phyloP scores from a whole-genome alignment of 2,797 vertebrate species.

The Danio aesculapii region DNA sequence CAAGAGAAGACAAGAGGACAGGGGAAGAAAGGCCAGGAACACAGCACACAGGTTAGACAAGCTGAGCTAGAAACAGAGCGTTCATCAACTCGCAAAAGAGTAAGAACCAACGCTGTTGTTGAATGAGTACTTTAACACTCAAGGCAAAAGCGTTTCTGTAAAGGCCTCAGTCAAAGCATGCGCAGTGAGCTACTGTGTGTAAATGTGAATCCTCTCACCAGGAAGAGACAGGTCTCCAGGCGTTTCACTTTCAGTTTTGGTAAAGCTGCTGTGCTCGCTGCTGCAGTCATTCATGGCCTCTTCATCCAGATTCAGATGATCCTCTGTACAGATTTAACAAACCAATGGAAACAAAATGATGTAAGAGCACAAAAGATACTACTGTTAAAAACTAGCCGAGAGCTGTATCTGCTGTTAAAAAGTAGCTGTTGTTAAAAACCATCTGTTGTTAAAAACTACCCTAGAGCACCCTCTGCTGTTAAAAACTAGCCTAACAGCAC shows the following conservation, averaged over 20 bases:
- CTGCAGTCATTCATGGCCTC: slow-evolving; percentile 88
- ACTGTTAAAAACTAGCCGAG: too few species aligned
- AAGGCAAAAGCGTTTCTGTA: slow-evolving; percentile 12
- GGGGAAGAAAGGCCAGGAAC: slow-evolving; percentile 67
- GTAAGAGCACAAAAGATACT: too few species aligned
- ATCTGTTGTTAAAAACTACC: too few species aligned
- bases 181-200: not conserved
- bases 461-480: too few species aligned
- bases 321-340: slow-evolving; percentile 73
- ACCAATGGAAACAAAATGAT: not conserved
- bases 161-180: not conserved
- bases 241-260: slow-evolving; percentile 80
- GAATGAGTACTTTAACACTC: not conserved
- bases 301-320: slow-evolving; percentile 80
- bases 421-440: too few species aligned
- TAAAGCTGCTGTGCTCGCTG: slow-evolving; percentile 84
- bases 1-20: slow-evolving; percentile 56
- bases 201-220: slow-evolving; percentile 72
- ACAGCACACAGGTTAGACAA: slow-evolving; percentile 72
- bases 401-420: too few species aligned
- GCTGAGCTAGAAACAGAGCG: slow-evolving; percentile 57
- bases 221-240: slow-evolving; percentile 85
- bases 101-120: slow-evolving; percentile 3
- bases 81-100: slow-evolving; percentile 10
- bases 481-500: too few species aligned